Base-by-base conservation (phyloP, 2,113 vertebrate species). In the Tiliqua scincoides region DNA sequence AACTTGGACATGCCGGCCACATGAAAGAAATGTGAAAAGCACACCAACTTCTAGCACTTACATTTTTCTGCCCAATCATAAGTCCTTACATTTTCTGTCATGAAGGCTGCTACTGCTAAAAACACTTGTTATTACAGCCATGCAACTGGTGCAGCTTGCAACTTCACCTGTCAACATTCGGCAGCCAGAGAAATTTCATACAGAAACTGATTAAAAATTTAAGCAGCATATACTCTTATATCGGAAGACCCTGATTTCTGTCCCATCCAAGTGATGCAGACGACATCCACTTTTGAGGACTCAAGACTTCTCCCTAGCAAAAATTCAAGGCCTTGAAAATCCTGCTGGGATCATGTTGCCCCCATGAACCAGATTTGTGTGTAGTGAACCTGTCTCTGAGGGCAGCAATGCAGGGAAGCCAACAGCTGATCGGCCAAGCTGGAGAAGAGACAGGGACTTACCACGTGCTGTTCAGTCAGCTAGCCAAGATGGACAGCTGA, bases 401-500 rank as follows among this genome's bases (percentile, higher is more conserved):
- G 65, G 67, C 88, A 94, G 93, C 91, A 92, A 86, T 90, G 85
- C 4, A 0, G 88, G 84, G 87, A 86, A 93, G 89, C 89, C 91
- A 89, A 87, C 89, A 87, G 93, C 81, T 87, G 88, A 94, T 91
- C 93, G 93, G 90, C 92, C 88, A 91, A 93, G 91, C 92, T 91
- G 93, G 35, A 92, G 82, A 70, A 89, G 89, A 94, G 88, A 90
- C 88, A 91, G 93, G 89, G 89, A 79, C 63, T 84, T 54, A 94
- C 92, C 89, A 93, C 85, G 88, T 94, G 95, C 93, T 93, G n/a
- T 72, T 94, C 91, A 94, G 87, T 88, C 87, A 86, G 85, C 87
- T 74, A 93, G 93, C 93, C 92, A 94, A 90, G 90, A 94, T 87
- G 57, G 94, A 91, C 95, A 95, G 93, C 93, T 95, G 94, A 94